A percentile compares a stretch with the other conserved stretches of the same genome.
Conservation (phyloP, 1,140 invertebrate genomes). For the Akabosia matsudoensis region DNA sequence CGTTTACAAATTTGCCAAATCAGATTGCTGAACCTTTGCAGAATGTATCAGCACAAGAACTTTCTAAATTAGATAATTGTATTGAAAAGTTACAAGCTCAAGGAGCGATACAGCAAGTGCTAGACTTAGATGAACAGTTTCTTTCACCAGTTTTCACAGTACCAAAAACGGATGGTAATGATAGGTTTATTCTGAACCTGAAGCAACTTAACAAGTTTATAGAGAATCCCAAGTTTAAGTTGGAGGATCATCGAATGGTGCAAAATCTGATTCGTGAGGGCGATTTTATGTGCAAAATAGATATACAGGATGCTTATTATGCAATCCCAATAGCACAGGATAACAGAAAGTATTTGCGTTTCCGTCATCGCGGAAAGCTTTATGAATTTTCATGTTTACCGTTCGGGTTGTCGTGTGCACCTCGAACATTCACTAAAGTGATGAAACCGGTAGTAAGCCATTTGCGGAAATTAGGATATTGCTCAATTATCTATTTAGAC, state of each 20-base stretch:
- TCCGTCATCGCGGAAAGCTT: background rate
- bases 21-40: background rate
- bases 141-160: background rate
- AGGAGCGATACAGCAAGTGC: background rate
- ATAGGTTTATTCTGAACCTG: conserved; percentile 15
- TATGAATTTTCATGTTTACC: conserved; percentile 23
- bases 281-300: conserved; percentile 4
- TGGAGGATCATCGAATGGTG: conserved; percentile 15
- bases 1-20: background rate
- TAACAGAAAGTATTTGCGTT: background rate
- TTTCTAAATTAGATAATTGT: background rate
- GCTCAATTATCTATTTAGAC: conserved; percentile 32
- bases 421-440: conserved; percentile 21
- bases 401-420: conserved; percentile 17
- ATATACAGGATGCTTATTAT: conserved; percentile 30
- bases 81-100: background rate
- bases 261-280: background rate
- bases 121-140: background rate
- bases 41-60: background rate
- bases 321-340: background rate
- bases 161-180: conserved; percentile 28
- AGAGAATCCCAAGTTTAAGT: conserved; percentile 11
- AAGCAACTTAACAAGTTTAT: conserved; percentile 11
- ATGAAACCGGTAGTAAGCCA: background rate
- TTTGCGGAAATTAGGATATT: background rate